A percentile compares a stretch with the other conserved stretches of the same genome.
Conservation (phyloP, 2,888 invertebrate genomes). For the Drymonia ruficornis region DNA sequence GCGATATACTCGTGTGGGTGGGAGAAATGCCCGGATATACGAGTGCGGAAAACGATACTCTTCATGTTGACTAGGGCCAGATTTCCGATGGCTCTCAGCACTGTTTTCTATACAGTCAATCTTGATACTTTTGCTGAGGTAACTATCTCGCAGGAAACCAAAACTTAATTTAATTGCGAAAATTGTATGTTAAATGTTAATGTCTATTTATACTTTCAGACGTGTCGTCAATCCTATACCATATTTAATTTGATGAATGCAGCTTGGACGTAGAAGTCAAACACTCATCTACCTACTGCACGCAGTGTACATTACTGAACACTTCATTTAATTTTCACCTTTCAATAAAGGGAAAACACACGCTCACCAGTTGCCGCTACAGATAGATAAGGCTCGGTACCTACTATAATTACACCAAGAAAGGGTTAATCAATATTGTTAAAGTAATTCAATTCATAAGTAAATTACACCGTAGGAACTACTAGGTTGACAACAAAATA, state of each 20-base stretch:
- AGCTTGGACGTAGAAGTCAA: slow-evolving; percentile 41
- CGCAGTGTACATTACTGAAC: neutral
- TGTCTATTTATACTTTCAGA: slow-evolving; percentile 48
- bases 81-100: slow-evolving; percentile 56
- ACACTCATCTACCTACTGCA: neutral
- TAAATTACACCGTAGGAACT: neutral
- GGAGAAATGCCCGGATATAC: slow-evolving; percentile 52
- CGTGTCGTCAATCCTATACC: slow-evolving; percentile 60
- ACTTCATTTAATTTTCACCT: too few relatives aligned
- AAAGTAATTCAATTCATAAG: neutral
- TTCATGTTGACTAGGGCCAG: slow-evolving; percentile 65
- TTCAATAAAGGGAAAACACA: too few relatives aligned
- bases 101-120: slow-evolving; percentile 62
- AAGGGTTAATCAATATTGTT: too few relatives aligned
- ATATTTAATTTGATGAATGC: slow-evolving; percentile 67
- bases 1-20: slow-evolving; percentile 66
- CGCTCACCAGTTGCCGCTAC: too few relatives aligned
- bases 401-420: too few relatives aligned
- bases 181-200: too few relatives aligned
- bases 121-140: slow-evolving; percentile 67
- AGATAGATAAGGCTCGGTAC: too few relatives aligned
- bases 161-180: too few relatives aligned
- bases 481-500: slow-evolving; percentile 1
- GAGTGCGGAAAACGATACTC: slow-evolving; percentile 53
- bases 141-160: too few relatives aligned